Evolutionary conservation across 2,113 vertebrate species (phyloP), one percentile per base, ranked within the genome.

Genomic region (Ivindomyrus marchei): DNA sequence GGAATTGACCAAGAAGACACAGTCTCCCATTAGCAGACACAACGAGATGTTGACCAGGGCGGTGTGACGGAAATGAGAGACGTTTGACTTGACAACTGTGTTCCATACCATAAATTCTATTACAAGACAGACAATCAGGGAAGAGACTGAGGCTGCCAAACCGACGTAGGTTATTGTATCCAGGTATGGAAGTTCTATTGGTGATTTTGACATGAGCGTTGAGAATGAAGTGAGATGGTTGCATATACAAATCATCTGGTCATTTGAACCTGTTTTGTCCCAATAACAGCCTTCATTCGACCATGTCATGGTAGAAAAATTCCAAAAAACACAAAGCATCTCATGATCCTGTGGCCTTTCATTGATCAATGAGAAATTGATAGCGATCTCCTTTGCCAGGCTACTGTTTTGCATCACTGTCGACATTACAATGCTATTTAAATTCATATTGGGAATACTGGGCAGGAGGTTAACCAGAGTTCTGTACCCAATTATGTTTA

Each of bases 71-170:
- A 98, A 95, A 53, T 97, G 96, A 11, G 96, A 95, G 27, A 96
- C 96, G 10, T 94, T 96, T 31, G 97, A 96, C 94, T 97, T 99
- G 13, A 97, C 97, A 19, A 99, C 97, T 0, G 94, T 90, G 27
- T 95, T 96, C 98, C 98, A 99, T 17, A 97, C 95, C 7, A 95
- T 1, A 10, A 95, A 84, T 93, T 99, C 97, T 77, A 98, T 95
- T 3, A 93, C 77, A 1, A 99, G 92, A 90, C 94, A 96, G 88
- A 94, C n/a, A 2, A 94, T 27, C 39, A 99, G 95, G 15, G 97
- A 98, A 31, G 95, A 0, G 3, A 98, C 92, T 3, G 98, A 99
- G 88, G 96, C 89, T 0, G 93, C 94, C 85, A 98, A 66, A 21
- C 97, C 97, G 0, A 88, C 36, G 0, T 95, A 95, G 89, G 97